Evolutionary conservation across 2,113 vertebrate species (phyloP).

Genomic region (Muntiacus reevesi): DNA sequence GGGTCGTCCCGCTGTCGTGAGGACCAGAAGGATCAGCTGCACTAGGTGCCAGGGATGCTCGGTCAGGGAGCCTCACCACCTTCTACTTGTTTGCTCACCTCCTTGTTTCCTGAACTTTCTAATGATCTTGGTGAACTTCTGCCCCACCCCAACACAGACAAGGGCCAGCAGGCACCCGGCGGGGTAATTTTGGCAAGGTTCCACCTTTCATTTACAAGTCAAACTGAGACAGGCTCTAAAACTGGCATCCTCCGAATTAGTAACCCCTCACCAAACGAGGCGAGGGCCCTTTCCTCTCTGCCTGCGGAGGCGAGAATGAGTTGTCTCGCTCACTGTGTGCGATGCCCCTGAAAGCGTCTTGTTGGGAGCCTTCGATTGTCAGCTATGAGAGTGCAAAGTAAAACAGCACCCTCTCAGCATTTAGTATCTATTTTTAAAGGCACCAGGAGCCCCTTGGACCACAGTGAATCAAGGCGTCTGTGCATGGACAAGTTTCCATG

Average conservation of each 20-base stretch:
- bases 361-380: constrained; percentile 45
- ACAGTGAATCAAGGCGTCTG: not conserved
- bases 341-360: constrained; percentile 43
- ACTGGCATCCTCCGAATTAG: constrained; percentile 60
- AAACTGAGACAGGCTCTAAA: constrained; percentile 66
- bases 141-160: not conserved
- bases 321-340: not conserved
- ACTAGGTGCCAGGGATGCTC: rapidly evolving
- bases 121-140: not conserved
- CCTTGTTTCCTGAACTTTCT: constrained; percentile 24
- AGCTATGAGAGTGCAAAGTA: not conserved
- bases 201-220: constrained; percentile 73
- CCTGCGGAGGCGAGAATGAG: constrained; percentile 58
- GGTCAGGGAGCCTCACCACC: rapidly evolving
- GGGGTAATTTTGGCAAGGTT: constrained; percentile 37
- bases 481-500: constrained; percentile 32
- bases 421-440: constrained; percentile 61
- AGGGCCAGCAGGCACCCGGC: constrained; percentile 1
- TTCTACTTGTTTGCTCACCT: not conserved
- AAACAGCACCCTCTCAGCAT: constrained; percentile 36
- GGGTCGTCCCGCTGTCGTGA: rapidly evolving
- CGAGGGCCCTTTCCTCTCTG: constrained; percentile 43
- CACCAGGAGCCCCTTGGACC: constrained; percentile 22
- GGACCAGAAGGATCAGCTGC: not conserved
- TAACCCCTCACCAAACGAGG: not conserved